Evolutionary conservation across 2,797 vertebrate genomes (phyloP), one percentile per base, ranked within the genome.

Genomic region (Xenops minutus): DNA sequence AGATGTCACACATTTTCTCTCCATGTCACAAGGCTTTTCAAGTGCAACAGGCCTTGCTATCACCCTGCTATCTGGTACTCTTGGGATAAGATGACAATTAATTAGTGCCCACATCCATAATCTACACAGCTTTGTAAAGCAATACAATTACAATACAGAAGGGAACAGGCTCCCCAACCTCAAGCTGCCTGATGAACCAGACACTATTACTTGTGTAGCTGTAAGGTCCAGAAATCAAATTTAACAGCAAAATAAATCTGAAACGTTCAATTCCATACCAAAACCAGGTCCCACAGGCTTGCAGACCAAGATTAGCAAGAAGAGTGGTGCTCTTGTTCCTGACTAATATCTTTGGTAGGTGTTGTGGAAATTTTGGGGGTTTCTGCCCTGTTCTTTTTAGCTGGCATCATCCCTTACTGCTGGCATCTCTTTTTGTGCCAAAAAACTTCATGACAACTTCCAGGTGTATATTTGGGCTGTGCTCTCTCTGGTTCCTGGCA

Each of bases 301-400:
- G 56, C 16, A 74, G 23, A 58, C 11, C 22, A 36, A 9, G 18
- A 54, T 51, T 62, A 52, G 13, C 7, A 32, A 36, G 54, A 76
- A 48, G 2, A 44, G 30, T 1, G 2, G 13, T n/a, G 6, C 1
- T 49, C 2, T 1, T 39, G 12, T 36, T 52, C 48, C 29, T 48
- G 14, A 29, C 12, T 20, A 46, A 80, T 7, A 48, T n/a, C 22
- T 83, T 69, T 41, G 24, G 10, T 21, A 67, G 18, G 32, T 5
- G 13, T 8, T 32, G 36, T 29, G 9, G 27, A 67, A 88, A 63
- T 37, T 32, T 18, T 41, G 46, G 17, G 10, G 68, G 24, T 20
- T 76, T 69, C 71, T 41, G 22, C 20, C 16, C 55, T 84, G 15
- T 32, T 81, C 46, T n/a, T 80, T 43, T 32, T 36, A 79, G 17